Base-by-base conservation (phyloP, 2,888 invertebrate species). In the Eudemis profundana region DNA sequence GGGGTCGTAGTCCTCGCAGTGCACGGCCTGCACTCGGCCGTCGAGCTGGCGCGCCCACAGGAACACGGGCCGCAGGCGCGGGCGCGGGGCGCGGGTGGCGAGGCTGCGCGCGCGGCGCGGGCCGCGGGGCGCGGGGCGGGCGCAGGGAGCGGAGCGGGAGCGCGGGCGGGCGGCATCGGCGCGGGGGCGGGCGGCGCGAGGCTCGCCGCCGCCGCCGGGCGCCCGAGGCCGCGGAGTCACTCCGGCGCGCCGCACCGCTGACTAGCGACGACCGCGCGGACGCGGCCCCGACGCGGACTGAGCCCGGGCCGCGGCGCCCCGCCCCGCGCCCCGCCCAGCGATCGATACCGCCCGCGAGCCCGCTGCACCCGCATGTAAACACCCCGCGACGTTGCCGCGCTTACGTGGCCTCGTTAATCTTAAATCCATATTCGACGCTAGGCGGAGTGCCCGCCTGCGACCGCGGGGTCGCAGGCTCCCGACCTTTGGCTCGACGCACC, bases 1-100 rank as follows among this genome's bases (percentile, higher is more conserved):
- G 84, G 95, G 94, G 92, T 97, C 97, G 93, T 97, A 97, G 85
- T 97, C 97, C 87, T 97, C 97, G 90, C 96, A 96, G 86, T 95
- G 94, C 76, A 97, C 96, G 87, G 96, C 96, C 81, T 96, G 95
- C 85, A 97, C 96, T 82, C 94, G 94, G 70, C 96, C 95, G 87
- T 96, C 95, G 75, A 94, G 94, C 85, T 96, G 96, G 81, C 95
- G 95, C 69, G 96, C 96, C 96, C 97, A 97, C 74, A 97, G 93
- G 87, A 97, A 97, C 72, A 97, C 95, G 72, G 97, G 97, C 81
- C 96, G 96, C 74, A 96, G 95, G 67, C 95, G 94, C 75, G 95
- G 93, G 93, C 47, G 65, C 46, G 69, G 87, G 89, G 66, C 85
- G 83, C 60, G 93, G 86, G 75, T 84, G 76, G 76, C 79, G 77